Evolutionary conservation across 2,113 vertebrate species (phyloP), one percentile per base, ranked within the genome.

Genomic region (Takifugu flavidus): DNA sequence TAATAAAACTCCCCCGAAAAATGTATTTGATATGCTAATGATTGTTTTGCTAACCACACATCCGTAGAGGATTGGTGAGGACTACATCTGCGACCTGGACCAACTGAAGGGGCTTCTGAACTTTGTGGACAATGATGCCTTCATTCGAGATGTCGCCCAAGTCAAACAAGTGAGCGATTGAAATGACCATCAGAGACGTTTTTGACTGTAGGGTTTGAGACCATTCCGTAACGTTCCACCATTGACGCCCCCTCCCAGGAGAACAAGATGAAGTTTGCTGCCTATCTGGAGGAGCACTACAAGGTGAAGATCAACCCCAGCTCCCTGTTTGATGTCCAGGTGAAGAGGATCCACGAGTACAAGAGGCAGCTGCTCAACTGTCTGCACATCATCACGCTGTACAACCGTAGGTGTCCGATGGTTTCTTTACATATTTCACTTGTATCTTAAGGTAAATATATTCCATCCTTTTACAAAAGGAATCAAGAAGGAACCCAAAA

Each of bases 311-410:
- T 96, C 89, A 96, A 96, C 72, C 92, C 92, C 74, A 90, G 84
- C 82, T 96, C 95, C 1, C 93, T 96, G 83, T 96, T 96, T 12
- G 95, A 96, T 3, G 45, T 96, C 55, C 94, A 96, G 10, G 94
- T 96, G 83, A 96, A 96, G 83, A 89, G 94, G 82, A 96, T 96
- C 78, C 95, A 96, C 1, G 94, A 96, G 60, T 96, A 96, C 69
- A 96, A 96, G 58, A 78, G 95, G 49, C 95, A 96, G 79, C 89
- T 96, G 65, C 93, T 96, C 79, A 96, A 96, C 89, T 95, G 94
- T 56, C 92, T 96, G 34, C 95, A 95, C 57, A 75, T 95, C 73
- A 93, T 96, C 86, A 94, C 94, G 0, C 75, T 93, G 42, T 96
- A 94, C 83, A 96, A 96, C 83, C 91, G 95, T 96, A 79, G 85